Conservation (phyloP, 1,140 invertebrate species). For the Musca domestica region DNA sequence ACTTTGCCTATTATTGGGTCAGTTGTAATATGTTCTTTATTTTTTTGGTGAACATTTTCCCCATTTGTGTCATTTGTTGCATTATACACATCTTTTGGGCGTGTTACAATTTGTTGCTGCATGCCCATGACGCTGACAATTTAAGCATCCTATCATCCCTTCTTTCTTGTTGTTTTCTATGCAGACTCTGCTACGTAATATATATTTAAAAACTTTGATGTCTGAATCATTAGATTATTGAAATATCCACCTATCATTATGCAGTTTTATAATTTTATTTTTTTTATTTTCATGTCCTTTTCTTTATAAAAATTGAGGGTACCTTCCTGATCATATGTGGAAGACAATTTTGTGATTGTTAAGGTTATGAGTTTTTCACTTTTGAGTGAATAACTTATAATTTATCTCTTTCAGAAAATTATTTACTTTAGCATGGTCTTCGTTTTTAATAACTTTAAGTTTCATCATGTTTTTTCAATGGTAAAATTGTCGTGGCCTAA, state of each 20-base stretch:
- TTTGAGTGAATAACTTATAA: not conserved
- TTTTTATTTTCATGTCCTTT: not conserved
- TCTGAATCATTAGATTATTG: not conserved
- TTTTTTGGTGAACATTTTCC: not conserved
- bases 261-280: not conserved
- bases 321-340: not conserved
- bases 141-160: not conserved
- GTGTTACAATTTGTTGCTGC: not conserved
- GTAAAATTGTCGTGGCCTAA: not conserved
- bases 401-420: not conserved
- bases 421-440: not conserved
- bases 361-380: not conserved
- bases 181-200: not conserved
- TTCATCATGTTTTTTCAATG: not conserved
- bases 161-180: not conserved
- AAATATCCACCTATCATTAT: not conserved
- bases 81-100: constrained; percentile 12
- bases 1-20: no score
- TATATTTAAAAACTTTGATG: not conserved
- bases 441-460: not conserved
- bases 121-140: not conserved
- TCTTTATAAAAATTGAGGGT: not conserved
- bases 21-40: no score
- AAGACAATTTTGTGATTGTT: no score
- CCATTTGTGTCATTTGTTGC: not conserved